A percentile compares a stretch with the other conserved stretches of the same genome.
Evolutionary conservation across 2,113 vertebrate species (phyloP).

Genomic region (Myrmecophaga tridactyla): DNA sequence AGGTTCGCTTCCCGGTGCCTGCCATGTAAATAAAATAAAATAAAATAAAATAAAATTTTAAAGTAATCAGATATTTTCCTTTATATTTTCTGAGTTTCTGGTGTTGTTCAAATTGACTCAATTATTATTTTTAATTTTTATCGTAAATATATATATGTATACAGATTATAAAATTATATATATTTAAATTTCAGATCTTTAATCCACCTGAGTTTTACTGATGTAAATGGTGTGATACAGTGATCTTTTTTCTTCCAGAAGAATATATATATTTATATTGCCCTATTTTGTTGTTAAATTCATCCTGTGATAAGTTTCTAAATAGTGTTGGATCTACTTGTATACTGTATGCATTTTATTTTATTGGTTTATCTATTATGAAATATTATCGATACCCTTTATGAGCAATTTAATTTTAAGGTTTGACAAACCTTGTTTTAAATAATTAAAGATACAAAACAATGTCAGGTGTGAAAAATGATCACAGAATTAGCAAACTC

Average conservation of each 20-base stretch:
- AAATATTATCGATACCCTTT: neutral
- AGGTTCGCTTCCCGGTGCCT: too few species aligned
- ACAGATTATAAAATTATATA: neutral
- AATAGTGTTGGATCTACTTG: neutral
- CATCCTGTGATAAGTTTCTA: neutral
- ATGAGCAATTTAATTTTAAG: neutral
- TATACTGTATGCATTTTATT: neutral
- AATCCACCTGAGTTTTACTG: neutral
- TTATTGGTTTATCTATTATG: neutral
- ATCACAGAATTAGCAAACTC: neutral
- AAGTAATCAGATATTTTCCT: neutral
- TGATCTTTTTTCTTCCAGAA: neutral
- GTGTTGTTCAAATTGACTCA: slow-evolving; percentile 1
- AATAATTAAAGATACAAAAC: neutral
- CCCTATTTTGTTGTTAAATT: neutral
- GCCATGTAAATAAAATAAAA: too few species aligned
- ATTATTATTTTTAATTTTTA: neutral
- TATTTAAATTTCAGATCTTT: slow-evolving; percentile 1
- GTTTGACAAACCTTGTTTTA: neutral
- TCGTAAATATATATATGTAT: neutral
- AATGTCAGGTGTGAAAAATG: neutral
- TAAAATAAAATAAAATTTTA: too few species aligned
- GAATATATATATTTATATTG: neutral
- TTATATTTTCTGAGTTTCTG: neutral
- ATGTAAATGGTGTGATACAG: neutral